Evolutionary conservation across 2,888 invertebrate genomes (phyloP).

Genomic region (Phyto melanocephala): DNA sequence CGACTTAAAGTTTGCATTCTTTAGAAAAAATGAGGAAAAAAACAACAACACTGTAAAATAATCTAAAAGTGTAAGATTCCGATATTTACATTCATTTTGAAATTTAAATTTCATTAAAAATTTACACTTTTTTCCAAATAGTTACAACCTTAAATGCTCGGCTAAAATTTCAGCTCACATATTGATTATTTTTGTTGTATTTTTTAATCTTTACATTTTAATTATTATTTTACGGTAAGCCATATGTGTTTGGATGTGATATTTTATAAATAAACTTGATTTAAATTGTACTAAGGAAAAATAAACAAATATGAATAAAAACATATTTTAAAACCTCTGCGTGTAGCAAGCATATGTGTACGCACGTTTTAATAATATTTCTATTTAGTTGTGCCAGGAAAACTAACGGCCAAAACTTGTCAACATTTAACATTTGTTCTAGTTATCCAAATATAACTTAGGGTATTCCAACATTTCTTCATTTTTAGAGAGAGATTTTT

Average conservation of each 20-base stretch:
- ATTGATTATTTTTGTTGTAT: background rate
- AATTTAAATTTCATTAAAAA: slow-evolving; percentile 20
- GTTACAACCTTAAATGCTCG: too few species aligned
- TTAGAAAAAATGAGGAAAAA: slow-evolving; percentile 2
- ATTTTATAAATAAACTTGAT: slow-evolving; percentile 30
- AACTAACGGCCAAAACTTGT: slow-evolving; percentile 42
- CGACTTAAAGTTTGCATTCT: too few species aligned
- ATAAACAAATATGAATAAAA: background rate
- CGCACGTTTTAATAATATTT: background rate
- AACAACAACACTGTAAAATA: background rate
- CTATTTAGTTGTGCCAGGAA: slow-evolving; percentile 20
- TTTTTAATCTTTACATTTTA: slow-evolving; percentile 42
- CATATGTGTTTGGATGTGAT: background rate
- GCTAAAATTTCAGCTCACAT: background rate
- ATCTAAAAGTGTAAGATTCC: background rate
- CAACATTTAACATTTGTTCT: slow-evolving; percentile 17
- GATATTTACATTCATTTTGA: background rate
- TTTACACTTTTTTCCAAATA: slow-evolving; percentile 21
- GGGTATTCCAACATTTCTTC: background rate
- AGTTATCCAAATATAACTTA: background rate
- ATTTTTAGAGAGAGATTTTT: too few species aligned
- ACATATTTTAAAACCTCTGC: too few species aligned
- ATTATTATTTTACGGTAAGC: slow-evolving; percentile 20
- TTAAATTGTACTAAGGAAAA: slow-evolving; percentile 8
- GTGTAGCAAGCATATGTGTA: background rate